These are phyloP conservation scores for Misgurnus mizolepis DNA, from an alignment of 2,113 vertebrate genomes.

Conservation along the genomic window DNA sequence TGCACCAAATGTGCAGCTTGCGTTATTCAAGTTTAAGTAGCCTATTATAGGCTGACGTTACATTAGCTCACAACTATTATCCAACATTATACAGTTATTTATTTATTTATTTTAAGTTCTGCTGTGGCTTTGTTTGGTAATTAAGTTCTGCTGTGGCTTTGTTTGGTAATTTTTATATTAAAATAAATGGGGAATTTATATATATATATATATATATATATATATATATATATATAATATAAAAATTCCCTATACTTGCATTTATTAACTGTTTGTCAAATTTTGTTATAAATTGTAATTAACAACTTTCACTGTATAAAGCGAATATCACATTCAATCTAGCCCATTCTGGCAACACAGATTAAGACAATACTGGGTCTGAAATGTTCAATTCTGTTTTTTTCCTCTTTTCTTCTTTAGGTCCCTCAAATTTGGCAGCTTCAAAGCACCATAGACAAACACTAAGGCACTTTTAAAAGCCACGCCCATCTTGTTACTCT, in stretches of 20 bases:
- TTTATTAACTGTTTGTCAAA: background rate
- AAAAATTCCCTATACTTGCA: background rate
- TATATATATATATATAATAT: background rate
- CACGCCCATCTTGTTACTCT: background rate
- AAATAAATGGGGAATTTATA: no score
- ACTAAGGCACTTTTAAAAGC: background rate
- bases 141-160: no score
- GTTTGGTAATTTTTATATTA: no score
- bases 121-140: no score
- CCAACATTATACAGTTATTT: no score
- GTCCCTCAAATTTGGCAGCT: background rate
- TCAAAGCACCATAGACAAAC: background rate
- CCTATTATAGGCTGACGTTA: no score
- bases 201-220: background rate
- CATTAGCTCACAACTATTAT: no score
- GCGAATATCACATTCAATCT: background rate
- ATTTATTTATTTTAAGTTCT: no score
- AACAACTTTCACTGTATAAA: background rate
- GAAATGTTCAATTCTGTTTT: background rate
- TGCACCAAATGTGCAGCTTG: no score
- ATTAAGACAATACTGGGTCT: background rate
- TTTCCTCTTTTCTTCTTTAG: background rate
- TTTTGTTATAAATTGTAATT: background rate
- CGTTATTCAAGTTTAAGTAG: no score
- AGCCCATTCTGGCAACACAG: background rate